A percentile compares a stretch with the other conserved stretches of the same genome.
Evolutionary conservation across 2,797 vertebrate genomes (phyloP).

Genomic region (Manis javanica): DNA sequence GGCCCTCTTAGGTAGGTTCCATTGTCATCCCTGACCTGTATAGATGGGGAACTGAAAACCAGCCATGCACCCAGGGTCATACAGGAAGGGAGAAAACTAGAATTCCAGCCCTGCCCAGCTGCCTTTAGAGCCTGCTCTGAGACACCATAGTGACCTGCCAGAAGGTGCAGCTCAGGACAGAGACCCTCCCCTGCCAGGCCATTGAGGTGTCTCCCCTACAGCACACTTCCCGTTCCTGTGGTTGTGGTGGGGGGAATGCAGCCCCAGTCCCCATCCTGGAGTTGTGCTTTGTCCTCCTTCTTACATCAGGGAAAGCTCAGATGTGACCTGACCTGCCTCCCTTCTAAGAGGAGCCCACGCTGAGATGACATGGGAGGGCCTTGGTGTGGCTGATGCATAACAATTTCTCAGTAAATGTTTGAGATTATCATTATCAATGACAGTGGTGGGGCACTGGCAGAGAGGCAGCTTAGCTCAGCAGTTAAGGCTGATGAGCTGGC

Average conservation of each 20-base stretch:
- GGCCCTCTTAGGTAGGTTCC: not conserved
- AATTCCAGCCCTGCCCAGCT: not conserved
- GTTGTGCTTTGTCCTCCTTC: not conserved
- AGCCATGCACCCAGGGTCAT: not conserved
- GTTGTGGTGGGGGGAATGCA: rapidly evolving
- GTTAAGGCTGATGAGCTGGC: not conserved
- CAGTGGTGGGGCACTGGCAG: rapidly evolving
- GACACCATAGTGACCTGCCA: not conserved
- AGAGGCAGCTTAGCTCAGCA: not conserved
- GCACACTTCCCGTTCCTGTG: not conserved
- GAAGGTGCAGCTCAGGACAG: not conserved
- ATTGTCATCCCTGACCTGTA: not conserved
- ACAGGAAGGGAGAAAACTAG: not conserved
- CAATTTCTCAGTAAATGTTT: not conserved
- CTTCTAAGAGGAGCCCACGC: not conserved
- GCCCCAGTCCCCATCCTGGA: not conserved
- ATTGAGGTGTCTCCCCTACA: rapidly evolving
- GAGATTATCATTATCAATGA: not conserved
- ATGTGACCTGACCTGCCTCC: not conserved
- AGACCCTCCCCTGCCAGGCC: not conserved
- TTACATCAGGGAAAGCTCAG: not conserved
- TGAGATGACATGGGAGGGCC: not conserved
- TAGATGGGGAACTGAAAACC: not conserved
- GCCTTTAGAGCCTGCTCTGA: not conserved
- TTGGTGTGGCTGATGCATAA: not conserved